phyloP scores from a whole-genome alignment of 2,888 invertebrate species.

The Galeopsomyia nigrocyanea region DNA sequence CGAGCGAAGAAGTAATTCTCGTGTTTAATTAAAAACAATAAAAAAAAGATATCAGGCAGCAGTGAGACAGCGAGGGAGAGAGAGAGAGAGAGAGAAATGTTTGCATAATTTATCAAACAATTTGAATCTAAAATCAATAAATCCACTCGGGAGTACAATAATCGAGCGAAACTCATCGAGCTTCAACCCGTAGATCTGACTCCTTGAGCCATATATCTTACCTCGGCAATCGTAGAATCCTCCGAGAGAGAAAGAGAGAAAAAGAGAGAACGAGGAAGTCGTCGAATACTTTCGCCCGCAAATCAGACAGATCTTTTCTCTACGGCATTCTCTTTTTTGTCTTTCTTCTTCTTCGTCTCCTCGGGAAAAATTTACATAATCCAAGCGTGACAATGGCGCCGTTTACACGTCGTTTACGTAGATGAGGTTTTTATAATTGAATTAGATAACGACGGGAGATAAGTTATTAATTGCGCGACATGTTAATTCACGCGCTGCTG shows the following conservation, averaged over 20 bases:
- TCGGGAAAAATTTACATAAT: constrained; percentile 22
- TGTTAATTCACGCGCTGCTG: constrained; percentile 10
- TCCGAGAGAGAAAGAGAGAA: not conserved
- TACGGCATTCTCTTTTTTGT: constrained; percentile 9
- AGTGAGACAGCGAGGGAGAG: not conserved
- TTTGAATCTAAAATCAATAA: constrained; percentile 15
- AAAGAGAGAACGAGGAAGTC: not conserved
- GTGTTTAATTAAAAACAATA: not conserved
- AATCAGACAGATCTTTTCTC: not conserved
- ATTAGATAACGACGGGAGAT: constrained; percentile 22
- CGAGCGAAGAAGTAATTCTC: too few relatives aligned
- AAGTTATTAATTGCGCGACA: constrained; percentile 22
- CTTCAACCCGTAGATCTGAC: not conserved
- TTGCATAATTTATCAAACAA: not conserved
- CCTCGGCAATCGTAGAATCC: not conserved
- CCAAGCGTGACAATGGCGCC: constrained; percentile 6
- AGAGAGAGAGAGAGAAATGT: not conserved
- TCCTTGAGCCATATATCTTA: constrained; percentile 9
- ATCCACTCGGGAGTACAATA: constrained; percentile 1
- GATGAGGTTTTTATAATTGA: constrained; percentile 18
- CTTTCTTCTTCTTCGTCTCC: too few relatives aligned
- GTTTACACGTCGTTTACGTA: constrained; percentile 13
- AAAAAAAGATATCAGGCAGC: constrained; percentile 2
- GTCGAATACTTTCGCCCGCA: constrained; percentile 6
- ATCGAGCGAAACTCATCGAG: constrained; percentile 7